Percentiles rank a stretch among this genome's conserved stretches.
Evolutionary conservation across 2,113 vertebrate genomes (phyloP).

Genomic region (Semnopithecus entellus): DNA sequence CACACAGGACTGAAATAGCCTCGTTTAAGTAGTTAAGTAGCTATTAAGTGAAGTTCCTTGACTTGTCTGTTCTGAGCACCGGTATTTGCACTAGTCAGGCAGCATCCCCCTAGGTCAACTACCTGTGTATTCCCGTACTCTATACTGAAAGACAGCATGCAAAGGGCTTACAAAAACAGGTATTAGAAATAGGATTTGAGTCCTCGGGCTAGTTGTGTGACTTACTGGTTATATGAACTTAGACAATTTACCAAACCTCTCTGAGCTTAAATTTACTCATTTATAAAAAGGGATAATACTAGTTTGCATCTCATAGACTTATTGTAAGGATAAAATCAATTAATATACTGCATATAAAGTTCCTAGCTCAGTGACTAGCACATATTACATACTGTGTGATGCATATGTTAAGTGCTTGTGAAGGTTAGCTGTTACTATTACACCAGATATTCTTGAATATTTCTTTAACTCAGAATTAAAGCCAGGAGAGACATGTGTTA

Average conservation of each 20-base stretch:
- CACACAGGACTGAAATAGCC: constrained; percentile 70
- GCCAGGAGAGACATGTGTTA: neutral
- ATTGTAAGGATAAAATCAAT: neutral
- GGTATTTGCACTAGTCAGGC: neutral
- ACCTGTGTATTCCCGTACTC: neutral
- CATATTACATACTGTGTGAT: neutral
- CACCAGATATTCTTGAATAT: neutral
- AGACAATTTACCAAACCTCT: neutral
- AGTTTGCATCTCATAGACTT: neutral
- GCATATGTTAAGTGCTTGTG: neutral
- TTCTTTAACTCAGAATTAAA: constrained; percentile 7
- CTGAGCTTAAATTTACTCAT: neutral
- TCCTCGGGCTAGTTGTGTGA: neutral
- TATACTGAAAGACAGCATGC: neutral
- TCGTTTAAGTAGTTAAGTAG: constrained; percentile 68
- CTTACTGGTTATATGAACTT: neutral
- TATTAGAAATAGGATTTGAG: neutral
- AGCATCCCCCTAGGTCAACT: neutral
- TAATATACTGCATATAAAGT: neutral
- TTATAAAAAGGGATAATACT: neutral
- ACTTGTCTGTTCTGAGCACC: neutral
- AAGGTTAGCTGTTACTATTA: neutral
- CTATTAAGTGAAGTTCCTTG: neutral
- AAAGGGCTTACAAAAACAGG: neutral
- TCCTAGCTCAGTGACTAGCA: neutral